Evolutionary conservation across 2,888 invertebrate species (phyloP).

Genomic region (Leucophenga montana): DNA sequence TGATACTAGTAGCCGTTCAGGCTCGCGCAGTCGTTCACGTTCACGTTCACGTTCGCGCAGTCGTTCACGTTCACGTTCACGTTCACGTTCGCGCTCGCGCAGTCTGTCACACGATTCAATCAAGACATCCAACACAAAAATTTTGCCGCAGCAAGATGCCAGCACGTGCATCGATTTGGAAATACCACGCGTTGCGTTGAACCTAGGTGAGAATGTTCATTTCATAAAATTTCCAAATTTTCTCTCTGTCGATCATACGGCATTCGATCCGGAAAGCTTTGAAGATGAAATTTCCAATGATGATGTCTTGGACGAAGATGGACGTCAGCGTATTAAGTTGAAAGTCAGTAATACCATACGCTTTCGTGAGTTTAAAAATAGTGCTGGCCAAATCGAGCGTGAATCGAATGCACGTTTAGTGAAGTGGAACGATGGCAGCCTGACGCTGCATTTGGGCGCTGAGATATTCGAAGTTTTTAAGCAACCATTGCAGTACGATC

Average conservation of each 20-base stretch:
- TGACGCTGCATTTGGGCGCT: slow-evolving; percentile 95
- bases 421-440: slow-evolving; percentile 97
- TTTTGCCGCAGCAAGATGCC: slow-evolving; percentile 70
- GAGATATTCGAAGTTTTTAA: slow-evolving; percentile 99
- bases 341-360: slow-evolving; percentile 98
- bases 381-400: slow-evolving; percentile 85
- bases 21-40: slow-evolving; percentile 76
- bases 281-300: slow-evolving; percentile 99
- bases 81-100: slow-evolving; percentile 54
- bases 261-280: slow-evolving; percentile 94
- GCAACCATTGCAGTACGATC: slow-evolving; percentile 94
- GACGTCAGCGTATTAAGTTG: slow-evolving; percentile 86
- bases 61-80: slow-evolving; percentile 77
- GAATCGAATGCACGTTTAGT: slow-evolving; percentile 97
- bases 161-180: slow-evolving; percentile 81
- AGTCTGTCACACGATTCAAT: slow-evolving; percentile 45
- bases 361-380: slow-evolving; percentile 90
- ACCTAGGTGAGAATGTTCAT: slow-evolving; percentile 92
- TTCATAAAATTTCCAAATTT: slow-evolving; percentile 99
- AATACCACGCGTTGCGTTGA: slow-evolving; percentile 94
- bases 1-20: no score
- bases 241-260: slow-evolving; percentile 96
- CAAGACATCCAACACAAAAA: slow-evolving; percentile 77
- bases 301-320: slow-evolving; percentile 97
- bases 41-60: slow-evolving; percentile 56